Conservation (phyloP, 2,113 vertebrate genomes). For the Oplegnathus fasciatus region DNA sequence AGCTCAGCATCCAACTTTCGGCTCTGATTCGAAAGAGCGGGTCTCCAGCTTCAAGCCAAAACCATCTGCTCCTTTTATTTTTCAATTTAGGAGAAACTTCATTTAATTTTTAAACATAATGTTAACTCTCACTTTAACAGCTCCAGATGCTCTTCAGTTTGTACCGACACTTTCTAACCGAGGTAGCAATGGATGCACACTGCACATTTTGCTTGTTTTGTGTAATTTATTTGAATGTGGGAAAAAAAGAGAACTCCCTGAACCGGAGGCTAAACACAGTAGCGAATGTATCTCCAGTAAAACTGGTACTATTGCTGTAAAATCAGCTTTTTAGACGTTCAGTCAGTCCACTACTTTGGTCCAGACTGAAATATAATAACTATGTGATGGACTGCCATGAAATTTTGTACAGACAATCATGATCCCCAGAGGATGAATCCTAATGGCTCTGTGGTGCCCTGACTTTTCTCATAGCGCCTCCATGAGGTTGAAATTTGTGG, state of each 20-base stretch:
- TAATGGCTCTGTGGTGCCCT: background rate
- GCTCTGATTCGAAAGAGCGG: slow-evolving; percentile 52
- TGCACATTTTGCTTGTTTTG: background rate
- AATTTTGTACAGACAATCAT: background rate
- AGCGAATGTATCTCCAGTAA: background rate
- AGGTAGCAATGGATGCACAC: background rate
- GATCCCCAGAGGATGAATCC: background rate
- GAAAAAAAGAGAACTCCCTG: background rate
- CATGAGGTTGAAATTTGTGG: background rate
- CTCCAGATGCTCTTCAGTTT: slow-evolving; percentile 22
- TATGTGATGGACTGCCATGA: background rate
- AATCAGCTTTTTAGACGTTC: background rate
- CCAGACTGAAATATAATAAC: background rate
- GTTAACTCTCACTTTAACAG: slow-evolving; percentile 3
- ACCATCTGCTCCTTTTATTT: slow-evolving; percentile 58
- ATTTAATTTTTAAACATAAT: slow-evolving; percentile 36
- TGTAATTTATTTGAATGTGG: slow-evolving; percentile 30
- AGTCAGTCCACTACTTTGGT: background rate
- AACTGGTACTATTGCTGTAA: no score
- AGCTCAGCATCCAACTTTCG: slow-evolving; percentile 65
- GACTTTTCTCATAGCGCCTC: background rate
- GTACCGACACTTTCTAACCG: background rate
- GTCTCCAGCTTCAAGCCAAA: slow-evolving; percentile 48
- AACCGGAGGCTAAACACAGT: background rate
- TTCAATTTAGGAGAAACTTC: slow-evolving; percentile 25